These are phyloP conservation scores for Rhinichthys osculus DNA, from an alignment of 2,797 vertebrate genomes.

Conservation along the genomic window DNA sequence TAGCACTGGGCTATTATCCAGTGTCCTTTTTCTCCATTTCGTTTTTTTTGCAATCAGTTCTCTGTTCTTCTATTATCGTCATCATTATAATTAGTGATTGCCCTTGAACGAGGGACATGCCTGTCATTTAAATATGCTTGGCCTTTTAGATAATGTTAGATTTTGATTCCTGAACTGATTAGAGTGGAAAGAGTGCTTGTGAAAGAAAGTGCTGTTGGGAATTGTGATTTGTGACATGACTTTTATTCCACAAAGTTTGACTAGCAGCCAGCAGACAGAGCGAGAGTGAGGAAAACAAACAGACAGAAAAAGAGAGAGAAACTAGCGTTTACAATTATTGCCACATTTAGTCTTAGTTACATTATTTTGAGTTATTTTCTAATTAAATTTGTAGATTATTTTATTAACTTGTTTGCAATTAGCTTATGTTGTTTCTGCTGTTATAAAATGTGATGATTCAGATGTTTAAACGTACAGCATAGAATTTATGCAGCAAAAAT, in stretches of 20 bases:
- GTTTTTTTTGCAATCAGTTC: conserved; percentile 26
- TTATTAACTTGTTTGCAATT: background rate
- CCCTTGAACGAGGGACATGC: conserved; percentile 41
- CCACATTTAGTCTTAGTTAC: background rate
- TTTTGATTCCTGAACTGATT: conserved; percentile 44
- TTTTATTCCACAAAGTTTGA: conserved; percentile 2
- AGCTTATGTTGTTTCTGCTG: background rate
- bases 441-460: background rate
- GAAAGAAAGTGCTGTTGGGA: conserved; percentile 19
- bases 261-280: background rate
- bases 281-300: background rate
- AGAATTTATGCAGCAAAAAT: background rate
- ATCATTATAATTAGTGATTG: conserved; percentile 47
- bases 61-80: conserved; percentile 28
- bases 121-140: conserved; percentile 45
- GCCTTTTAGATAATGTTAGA: conserved; percentile 37
- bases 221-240: background rate
- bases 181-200: background rate
- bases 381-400: background rate
- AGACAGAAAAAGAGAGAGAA: background rate
- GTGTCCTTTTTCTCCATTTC: conserved; percentile 10
- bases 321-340: background rate
- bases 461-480: background rate
- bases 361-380: background rate
- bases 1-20: conserved; percentile 5